phyloP scores from a whole-genome alignment of 1,140 invertebrate species.

The Anastatus disparis region DNA sequence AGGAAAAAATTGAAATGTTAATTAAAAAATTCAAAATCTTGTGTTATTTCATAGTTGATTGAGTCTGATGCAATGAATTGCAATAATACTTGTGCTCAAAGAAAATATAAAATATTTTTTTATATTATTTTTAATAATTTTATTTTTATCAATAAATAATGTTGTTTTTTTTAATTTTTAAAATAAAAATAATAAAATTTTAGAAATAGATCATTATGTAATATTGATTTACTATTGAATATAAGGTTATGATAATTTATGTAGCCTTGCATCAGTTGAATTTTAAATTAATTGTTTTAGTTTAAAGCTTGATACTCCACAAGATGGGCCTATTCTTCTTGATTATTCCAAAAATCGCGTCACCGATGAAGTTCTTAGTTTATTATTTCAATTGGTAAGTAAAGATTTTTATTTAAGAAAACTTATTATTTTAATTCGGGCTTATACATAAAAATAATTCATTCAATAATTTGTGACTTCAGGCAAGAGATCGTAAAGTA shows the following conservation, averaged over 20 bases:
- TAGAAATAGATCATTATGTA: neutral
- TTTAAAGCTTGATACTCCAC: slow-evolving; percentile 77
- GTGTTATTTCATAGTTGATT: neutral
- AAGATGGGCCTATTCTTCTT: slow-evolving; percentile 88
- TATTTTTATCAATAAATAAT: neutral
- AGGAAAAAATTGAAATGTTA: neutral
- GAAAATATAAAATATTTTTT: too few relatives aligned
- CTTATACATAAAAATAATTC: slow-evolving; percentile 27
- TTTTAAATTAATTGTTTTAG: slow-evolving; percentile 19
- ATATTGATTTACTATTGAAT: neutral
- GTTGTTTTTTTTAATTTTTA: neutral
- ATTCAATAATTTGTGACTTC: slow-evolving; percentile 41
- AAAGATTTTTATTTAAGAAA: neutral
- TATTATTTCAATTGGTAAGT: slow-evolving; percentile 83
- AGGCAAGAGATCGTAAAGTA: slow-evolving; percentile 86
- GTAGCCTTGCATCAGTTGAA: neutral
- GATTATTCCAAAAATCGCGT: slow-evolving; percentile 98
- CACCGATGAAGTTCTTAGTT: slow-evolving; percentile 77
- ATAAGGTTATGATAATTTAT: neutral
- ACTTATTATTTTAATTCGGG: slow-evolving; percentile 2
- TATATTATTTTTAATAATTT: neutral
- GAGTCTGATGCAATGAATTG: neutral
- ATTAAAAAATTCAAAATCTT: slow-evolving; percentile 22
- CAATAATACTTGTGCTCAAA: neutral
- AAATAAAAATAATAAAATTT: neutral